Conservation (phyloP, 1,140 invertebrate genomes). For the Lepidurus couesii region DNA sequence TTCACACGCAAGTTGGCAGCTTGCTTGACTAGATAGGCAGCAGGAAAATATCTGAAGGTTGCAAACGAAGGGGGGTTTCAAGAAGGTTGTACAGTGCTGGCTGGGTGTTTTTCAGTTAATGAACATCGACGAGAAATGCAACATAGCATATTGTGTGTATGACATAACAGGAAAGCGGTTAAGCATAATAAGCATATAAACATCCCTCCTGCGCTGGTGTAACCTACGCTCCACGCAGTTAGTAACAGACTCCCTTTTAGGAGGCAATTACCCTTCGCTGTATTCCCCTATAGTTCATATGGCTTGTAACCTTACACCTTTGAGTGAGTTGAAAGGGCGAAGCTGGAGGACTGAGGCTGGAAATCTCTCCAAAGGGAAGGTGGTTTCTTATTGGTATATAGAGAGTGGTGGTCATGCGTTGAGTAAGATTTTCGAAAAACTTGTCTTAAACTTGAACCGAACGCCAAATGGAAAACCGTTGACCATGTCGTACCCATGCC, state of each 20-base stretch:
- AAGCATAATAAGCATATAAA: neutral
- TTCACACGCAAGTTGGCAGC: neutral
- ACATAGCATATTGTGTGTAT: neutral
- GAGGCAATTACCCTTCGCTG: conserved; percentile 13
- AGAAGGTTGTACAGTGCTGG: neutral
- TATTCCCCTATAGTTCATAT: conserved; percentile 7
- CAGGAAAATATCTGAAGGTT: neutral
- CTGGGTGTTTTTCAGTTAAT: neutral
- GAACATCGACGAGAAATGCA: neutral
- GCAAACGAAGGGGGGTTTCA: neutral
- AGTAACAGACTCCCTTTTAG: conserved; percentile 18
- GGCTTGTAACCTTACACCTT: conserved; percentile 21
- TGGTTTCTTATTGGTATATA: neutral
- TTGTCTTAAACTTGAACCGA: too few relatives aligned
- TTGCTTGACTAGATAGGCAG: neutral
- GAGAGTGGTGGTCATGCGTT: too few relatives aligned
- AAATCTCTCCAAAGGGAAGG: neutral
- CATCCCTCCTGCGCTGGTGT: neutral
- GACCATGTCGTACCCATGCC: too few relatives aligned
- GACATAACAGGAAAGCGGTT: neutral
- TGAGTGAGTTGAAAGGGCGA: neutral
- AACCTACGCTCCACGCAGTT: conserved; percentile 10
- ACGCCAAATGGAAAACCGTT: too few relatives aligned
- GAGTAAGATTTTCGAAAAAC: too few relatives aligned
- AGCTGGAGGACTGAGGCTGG: neutral